These are phyloP conservation scores for Ginglymostoma cirratum DNA, from an alignment of 2,113 vertebrate species.

Conservation along the genomic window DNA sequence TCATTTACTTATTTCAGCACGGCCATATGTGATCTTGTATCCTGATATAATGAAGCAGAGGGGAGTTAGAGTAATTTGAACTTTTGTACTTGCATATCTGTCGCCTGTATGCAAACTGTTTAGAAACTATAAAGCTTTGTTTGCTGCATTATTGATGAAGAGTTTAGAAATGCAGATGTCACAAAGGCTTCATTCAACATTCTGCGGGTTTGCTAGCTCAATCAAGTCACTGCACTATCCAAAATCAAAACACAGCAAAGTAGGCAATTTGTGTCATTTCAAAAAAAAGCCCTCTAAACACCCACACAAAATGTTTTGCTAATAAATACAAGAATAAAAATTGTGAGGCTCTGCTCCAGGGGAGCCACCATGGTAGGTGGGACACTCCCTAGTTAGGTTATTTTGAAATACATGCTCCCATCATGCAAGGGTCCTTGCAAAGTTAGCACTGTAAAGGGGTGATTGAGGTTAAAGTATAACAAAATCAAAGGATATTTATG, in stretches of 20 bases:
- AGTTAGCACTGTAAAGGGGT: neutral
- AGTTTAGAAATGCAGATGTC: conserved; percentile 51
- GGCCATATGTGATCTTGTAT: conserved; percentile 66
- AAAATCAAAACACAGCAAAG: neutral
- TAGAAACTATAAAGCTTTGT: conserved; percentile 54
- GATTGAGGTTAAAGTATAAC: neutral
- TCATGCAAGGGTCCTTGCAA: neutral
- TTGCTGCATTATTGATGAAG: conserved; percentile 52
- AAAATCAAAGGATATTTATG: neutral
- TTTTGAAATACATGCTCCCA: neutral
- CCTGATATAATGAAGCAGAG: conserved; percentile 61
- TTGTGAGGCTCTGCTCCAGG: neutral
- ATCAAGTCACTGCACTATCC: neutral
- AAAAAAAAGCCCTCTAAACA: neutral
- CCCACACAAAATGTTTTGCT: neutral
- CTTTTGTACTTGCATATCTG: conserved; percentile 56
- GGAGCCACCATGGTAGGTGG: neutral
- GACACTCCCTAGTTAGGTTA: neutral
- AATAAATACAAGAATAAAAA: neutral
- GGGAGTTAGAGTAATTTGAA: conserved; percentile 62
- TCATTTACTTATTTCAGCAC: conserved; percentile 74
- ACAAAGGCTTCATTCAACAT: conserved; percentile 36
- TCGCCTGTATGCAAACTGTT: conserved; percentile 63
- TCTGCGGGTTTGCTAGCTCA: neutral
- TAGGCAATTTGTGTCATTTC: neutral